Evolutionary conservation across 2,113 vertebrate species (phyloP), one percentile per base, ranked within the genome.

Genomic region (Casuarius casuarius): DNA sequence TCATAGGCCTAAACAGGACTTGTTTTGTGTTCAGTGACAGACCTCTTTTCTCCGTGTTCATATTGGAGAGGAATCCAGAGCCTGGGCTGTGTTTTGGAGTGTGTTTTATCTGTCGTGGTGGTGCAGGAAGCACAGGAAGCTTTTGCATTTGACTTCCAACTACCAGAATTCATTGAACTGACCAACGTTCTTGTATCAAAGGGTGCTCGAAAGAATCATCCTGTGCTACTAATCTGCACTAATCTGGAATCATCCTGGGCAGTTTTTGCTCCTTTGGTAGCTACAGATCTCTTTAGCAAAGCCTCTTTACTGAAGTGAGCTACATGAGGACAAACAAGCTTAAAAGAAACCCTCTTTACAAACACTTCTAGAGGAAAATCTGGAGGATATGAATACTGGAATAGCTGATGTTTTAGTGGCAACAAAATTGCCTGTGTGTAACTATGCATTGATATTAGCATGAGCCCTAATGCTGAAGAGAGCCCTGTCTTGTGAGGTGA

Each of bases 11-110:
- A 31, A 79, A 81, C 48, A 84, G 62, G 25, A 82, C 52, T 68
- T 65, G 28, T 71, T 90, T 83, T 89, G 35, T 77, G 40, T 25
- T 74, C 0, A 0, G 38, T n/a, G 18, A 22, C 65, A 81, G 82
- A 68, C 25, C 7, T 40, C 76, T 92, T 29, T 23, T 87, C 23
- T 22, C 0, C 22, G 7, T 54, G 5, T 35, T 5, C 0, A 0
- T 29, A 16, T 28, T 62, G 20, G 5, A 67, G 63, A 52, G 40
- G 66, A 87, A 71, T 12, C 52, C 52, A 72, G 74, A 87, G 20
- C 58, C 78, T 14, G 26, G 49, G 44, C 18, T 81, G 94, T 62
- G 84, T 52, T 33, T 44, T 46, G 35, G 16, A 1, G 12, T 68
- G 48, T 14, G 19, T 54, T 91, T 66, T 19, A 38, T n/a, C 62